Base-by-base conservation (phyloP, 2,797 vertebrate species). In the Enteromius trimaculatus region DNA sequence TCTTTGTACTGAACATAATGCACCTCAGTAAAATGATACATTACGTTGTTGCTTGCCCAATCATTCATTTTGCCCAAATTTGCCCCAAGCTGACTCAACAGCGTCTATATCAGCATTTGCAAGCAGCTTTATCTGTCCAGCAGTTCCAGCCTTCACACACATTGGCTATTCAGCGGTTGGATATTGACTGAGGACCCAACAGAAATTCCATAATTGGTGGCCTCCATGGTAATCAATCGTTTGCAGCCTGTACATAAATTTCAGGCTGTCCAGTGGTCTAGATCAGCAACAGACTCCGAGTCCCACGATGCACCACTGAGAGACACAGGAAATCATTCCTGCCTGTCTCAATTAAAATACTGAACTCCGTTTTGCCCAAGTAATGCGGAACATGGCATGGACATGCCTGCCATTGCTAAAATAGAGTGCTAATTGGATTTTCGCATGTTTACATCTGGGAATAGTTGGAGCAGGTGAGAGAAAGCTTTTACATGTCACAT, bases 361-460 rank as follows among this genome's bases (percentile, higher is more conserved):
- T 34, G 34, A 34, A 34, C 4, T 64, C 69, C 23, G 16, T 65
- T 42, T 58, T 84, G 47, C 26, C 60, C 31, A 80, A 37, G 64
- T 55, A 26, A 64, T 64, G 65, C 4, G 8, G 31, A 31, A 68
- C 64, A 77, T 16, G 19, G 23, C 4, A 0, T 13, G 5, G 4
- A 23, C 62, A 60, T 80, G 85, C 60, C 81, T 77, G 68, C 65
- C 4, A 51, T 55, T 74, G 86, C 86, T 87, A 77, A 89, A 92
- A 85, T 71, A 74, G 70, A 51, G 79, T 14, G 5, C 84, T 93
- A 92, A 94, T 94, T 92, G 91, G 90, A 93, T 93, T 92, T 90
- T 90, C 87, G 88, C 89, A 88, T 92, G 88, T 87, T 84, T 58
- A 85, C 89, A 81, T 55, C 2, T 83, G 89, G 87, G 91, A 89